A percentile compares a stretch with the other conserved stretches of the same genome.
phyloP scores from a whole-genome alignment of 2,113 vertebrate species.

The Tragelaphus buxtoni region DNA sequence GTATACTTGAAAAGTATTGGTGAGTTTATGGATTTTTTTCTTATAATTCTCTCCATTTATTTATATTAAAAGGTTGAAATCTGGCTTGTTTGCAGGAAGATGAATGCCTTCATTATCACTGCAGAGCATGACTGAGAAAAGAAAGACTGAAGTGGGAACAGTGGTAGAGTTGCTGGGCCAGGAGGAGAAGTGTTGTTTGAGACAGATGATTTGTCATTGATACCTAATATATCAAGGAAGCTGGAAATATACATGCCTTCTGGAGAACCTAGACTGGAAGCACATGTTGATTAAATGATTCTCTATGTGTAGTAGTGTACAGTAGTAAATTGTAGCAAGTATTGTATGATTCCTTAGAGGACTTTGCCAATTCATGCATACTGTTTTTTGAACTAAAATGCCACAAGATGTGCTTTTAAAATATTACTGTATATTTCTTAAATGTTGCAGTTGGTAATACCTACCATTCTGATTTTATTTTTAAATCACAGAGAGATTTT shows the following conservation, averaged over 20 bases:
- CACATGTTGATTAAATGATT: constrained; percentile 56
- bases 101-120: constrained; percentile 78
- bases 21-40: background rate
- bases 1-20: background rate
- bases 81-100: constrained; percentile 71
- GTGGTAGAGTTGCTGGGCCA: constrained; percentile 76
- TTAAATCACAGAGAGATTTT: constrained; percentile 54
- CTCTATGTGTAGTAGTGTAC: background rate
- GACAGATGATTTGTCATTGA: constrained; percentile 80
- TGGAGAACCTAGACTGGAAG: constrained; percentile 46
- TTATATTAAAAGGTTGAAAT: constrained; percentile 67
- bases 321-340: constrained; percentile 48
- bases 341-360: constrained; percentile 37
- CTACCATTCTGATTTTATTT: constrained; percentile 34
- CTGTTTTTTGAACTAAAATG: background rate
- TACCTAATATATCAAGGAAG: constrained; percentile 75
- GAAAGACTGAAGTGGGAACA: constrained; percentile 58
- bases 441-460: background rate
- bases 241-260: constrained; percentile 64
- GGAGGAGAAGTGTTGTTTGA: constrained; percentile 68
- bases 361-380: background rate
- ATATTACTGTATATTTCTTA: background rate
- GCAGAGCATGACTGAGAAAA: constrained; percentile 72
- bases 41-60: background rate
- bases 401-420: background rate